These are phyloP conservation scores for Neosalanx taihuensis DNA, from an alignment of 2,797 vertebrate genomes.

Conservation along the genomic window DNA sequence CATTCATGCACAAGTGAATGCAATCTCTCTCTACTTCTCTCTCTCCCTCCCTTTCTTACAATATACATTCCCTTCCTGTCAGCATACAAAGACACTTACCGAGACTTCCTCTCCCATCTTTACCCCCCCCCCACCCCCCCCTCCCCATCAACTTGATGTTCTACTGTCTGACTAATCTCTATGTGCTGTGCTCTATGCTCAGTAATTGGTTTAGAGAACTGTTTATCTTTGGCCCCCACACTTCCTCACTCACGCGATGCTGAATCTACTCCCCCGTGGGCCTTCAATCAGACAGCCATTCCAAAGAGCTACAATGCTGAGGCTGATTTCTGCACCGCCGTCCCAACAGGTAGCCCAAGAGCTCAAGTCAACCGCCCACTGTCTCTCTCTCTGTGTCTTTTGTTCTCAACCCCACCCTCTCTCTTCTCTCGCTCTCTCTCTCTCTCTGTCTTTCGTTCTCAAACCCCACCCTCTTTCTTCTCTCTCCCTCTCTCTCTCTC, in stretches of 20 bases:
- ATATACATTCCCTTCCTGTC: neutral
- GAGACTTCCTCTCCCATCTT: slow-evolving; percentile 31
- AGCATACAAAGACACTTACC: slow-evolving; percentile 9
- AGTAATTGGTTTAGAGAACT: slow-evolving; percentile 63
- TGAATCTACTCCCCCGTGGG: slow-evolving; percentile 44
- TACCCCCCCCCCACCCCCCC: slow-evolving; percentile 30
- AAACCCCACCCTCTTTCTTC: too few relatives aligned
- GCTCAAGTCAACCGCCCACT: slow-evolving; percentile 7
- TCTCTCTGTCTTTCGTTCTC: too few relatives aligned
- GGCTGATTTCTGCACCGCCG: slow-evolving; percentile 58
- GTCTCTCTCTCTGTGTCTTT: slow-evolving; percentile 15
- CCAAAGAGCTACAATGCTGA: slow-evolving; percentile 45
- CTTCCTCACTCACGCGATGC: slow-evolving; percentile 32
- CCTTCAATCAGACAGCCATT: slow-evolving; percentile 61
- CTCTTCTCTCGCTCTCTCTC: too few relatives aligned
- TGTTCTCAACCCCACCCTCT: too few relatives aligned
- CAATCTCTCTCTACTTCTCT: neutral
- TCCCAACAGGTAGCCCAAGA: slow-evolving; percentile 19
- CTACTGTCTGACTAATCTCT: slow-evolving; percentile 52
- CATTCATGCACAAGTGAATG: slow-evolving; percentile 7
- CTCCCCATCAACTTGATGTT: slow-evolving; percentile 30
- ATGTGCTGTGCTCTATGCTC: slow-evolving; percentile 40
- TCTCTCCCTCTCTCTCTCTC: too few relatives aligned
- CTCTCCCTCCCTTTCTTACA: neutral
- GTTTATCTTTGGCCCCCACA: slow-evolving; percentile 57